A percentile compares a stretch with the other conserved stretches of the same genome.
phyloP scores from a whole-genome alignment of 2,797 vertebrate genomes.

The Pipistrellus nathusii region DNA sequence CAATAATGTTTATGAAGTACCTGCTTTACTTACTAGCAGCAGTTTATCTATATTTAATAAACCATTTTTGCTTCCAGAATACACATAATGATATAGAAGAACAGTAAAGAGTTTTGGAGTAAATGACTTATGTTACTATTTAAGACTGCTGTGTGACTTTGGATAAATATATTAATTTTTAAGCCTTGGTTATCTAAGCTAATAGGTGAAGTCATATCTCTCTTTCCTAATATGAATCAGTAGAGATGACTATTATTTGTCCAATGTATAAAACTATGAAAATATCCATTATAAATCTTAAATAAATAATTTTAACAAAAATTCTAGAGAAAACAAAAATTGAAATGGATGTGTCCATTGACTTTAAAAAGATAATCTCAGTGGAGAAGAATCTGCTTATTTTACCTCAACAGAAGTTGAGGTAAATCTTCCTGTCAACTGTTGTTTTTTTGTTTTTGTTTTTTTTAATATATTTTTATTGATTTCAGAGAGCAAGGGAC shows the following conservation, averaged over 20 bases:
- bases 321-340: background rate
- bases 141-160: background rate
- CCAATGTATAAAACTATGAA: background rate
- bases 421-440: background rate
- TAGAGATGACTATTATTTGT: background rate
- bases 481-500: background rate
- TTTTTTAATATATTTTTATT: background rate
- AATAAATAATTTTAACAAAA: background rate
- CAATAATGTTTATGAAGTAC: background rate
- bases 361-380: background rate
- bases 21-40: background rate
- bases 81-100: background rate
- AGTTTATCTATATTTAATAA: slow-evolving; percentile 7
- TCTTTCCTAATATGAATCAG: background rate
- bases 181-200: background rate
- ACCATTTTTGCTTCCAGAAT: background rate
- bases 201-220: background rate
- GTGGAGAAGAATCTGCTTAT: background rate
- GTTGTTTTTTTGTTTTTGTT: too few species aligned
- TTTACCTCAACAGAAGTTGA: too few species aligned
- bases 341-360: background rate
- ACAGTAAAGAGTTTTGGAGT: background rate
- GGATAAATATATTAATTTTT: background rate
- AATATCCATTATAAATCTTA: background rate
- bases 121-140: background rate